Evolutionary conservation across 2,797 vertebrate genomes (phyloP), one percentile per base, ranked within the genome.

Genomic region (Harpagifer antarcticus): DNA sequence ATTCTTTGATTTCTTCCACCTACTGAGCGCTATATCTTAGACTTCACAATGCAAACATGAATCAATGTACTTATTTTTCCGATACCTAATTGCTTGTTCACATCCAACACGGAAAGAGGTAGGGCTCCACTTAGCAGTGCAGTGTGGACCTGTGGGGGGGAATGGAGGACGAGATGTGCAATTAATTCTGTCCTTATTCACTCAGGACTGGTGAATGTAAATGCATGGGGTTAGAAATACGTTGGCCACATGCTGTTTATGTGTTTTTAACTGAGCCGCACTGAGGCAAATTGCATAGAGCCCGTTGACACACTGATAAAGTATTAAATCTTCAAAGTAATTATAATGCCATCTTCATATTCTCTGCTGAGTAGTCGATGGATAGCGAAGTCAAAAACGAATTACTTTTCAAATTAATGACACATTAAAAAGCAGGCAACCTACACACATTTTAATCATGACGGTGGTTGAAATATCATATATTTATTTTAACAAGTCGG

Each of bases 21-120:
- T 68, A 47, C 64, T 79, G 59, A 74, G 80, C 48, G 44, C 23
- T 69, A 72, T 63, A 85, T 69, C 45, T 74, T 58, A 43, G 44
- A 72, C 65, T 74, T 68, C 44, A 72, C 58, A 82, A 75, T 65
- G 43, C 58, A 74, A 72, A 82, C 80, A 79, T 69, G 47, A 87
- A 89, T 86, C 67, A 71, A 50, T 81, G 45, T 75, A 86, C 86
- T 89, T 69, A 79, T 52, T 74, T 74, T 74, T 68, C 52, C 68
- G 68, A 81, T 76, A 77, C 77, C 48, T 79, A 79, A 89, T 84
- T 88, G 78, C 66, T 79, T 73, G 71, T 78, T 85, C 62, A 74
- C 57, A 74, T 78, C 70, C 72, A 74, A 85, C 65, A 78, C 17
- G 79, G 50, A 86, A 54, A 72, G 49, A 70, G 50, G 65, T 45